These are phyloP conservation scores for Holcopasites calliopsidis DNA, from an alignment of 1,140 invertebrate genomes.

Conservation along the genomic window DNA sequence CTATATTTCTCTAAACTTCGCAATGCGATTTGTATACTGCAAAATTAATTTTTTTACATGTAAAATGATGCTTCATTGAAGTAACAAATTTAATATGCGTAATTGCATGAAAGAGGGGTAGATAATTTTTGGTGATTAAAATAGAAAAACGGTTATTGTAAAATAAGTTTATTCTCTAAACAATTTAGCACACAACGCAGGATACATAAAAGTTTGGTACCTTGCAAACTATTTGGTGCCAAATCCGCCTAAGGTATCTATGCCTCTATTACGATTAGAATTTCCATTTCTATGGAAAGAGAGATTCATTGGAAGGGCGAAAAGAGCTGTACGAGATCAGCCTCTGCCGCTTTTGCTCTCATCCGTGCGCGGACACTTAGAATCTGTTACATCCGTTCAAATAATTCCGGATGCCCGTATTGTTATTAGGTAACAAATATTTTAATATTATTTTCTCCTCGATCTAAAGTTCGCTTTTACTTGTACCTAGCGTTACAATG, in stretches of 20 bases:
- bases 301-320: constrained; percentile 82
- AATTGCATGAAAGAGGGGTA: too few species aligned
- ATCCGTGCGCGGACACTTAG: constrained; percentile 67
- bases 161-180: too few species aligned
- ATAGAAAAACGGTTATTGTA: not conserved
- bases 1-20: not conserved
- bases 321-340: constrained; percentile 82
- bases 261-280: constrained; percentile 82
- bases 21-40: not conserved
- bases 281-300: constrained; percentile 87
- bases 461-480: too few species aligned
- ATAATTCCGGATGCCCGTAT: constrained; percentile 76
- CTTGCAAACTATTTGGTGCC: constrained; percentile 81
- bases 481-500: too few species aligned
- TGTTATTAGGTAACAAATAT: constrained; percentile 80
- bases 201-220: constrained; percentile 88
- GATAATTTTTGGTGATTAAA: too few species aligned
- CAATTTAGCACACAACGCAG: constrained; percentile 82
- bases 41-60: not conserved
- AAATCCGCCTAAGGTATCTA: constrained; percentile 72
- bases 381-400: constrained; percentile 64
- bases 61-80: not conserved
- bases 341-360: constrained; percentile 82
- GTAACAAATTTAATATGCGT: not conserved
- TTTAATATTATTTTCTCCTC: not conserved